Percentiles rank a stretch among this genome's conserved stretches.
Conservation (phyloP, 2,888 invertebrate species). For the Eupeodes luniger region DNA sequence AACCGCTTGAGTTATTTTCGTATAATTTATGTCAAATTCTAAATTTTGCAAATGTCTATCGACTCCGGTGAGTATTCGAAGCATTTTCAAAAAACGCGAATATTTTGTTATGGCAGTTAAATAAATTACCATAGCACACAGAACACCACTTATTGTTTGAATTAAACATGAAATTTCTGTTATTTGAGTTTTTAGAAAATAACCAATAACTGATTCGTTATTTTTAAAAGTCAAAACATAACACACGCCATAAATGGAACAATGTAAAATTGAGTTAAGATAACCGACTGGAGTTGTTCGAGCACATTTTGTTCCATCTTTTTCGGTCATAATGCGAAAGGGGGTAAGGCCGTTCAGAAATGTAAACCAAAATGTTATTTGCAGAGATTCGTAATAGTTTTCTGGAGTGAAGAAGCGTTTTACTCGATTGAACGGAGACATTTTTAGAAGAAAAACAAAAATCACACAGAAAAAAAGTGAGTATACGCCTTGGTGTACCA, state of each 20-base stretch:
- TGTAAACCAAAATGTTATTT: constrained; percentile 66
- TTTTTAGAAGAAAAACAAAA: not conserved
- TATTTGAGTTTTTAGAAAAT: constrained; percentile 72
- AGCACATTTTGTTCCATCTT: constrained; percentile 57
- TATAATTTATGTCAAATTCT: constrained; percentile 67
- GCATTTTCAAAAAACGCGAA: constrained; percentile 57
- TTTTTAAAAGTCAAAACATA: constrained; percentile 56
- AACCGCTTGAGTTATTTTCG: constrained; percentile 47
- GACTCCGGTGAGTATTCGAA: constrained; percentile 34
- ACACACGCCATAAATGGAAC: constrained; percentile 43
- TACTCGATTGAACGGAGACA: not conserved
- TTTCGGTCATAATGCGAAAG: constrained; percentile 61
- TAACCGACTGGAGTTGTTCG: constrained; percentile 60
- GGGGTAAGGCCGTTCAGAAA: constrained; percentile 72
- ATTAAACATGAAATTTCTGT: constrained; percentile 66
- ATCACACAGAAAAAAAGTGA: not conserved
- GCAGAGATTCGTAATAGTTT: constrained; percentile 74
- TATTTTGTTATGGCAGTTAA: constrained; percentile 52
- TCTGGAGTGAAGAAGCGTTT: constrained; percentile 54
- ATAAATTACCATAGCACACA: constrained; percentile 55
- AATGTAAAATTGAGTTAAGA: constrained; percentile 50
- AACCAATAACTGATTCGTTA: constrained; percentile 75
- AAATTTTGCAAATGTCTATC: constrained; percentile 53
- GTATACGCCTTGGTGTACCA: constrained; percentile 13
- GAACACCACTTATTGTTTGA: constrained; percentile 54